A percentile compares a stretch with the other conserved stretches of the same genome.
phyloP scores from a whole-genome alignment of 2,797 vertebrate genomes.

The Lycodopsis pacificus region DNA sequence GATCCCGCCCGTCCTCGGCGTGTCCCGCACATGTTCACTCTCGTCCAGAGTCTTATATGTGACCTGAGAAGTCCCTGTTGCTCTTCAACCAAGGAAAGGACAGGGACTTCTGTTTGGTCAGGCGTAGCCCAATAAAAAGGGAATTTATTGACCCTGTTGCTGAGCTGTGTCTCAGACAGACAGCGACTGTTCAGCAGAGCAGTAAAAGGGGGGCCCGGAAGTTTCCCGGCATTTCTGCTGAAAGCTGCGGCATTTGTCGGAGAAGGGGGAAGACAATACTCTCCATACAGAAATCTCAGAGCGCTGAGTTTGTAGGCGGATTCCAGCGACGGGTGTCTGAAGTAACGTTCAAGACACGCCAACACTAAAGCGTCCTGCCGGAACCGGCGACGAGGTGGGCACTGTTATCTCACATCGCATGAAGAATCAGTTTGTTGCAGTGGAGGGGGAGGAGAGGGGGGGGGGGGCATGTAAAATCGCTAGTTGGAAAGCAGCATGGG shows the following conservation, averaged over 20 bases:
- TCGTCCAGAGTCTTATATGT: conserved; percentile 64
- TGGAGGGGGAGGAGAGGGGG: background rate
- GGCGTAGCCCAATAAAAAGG: conserved; percentile 54
- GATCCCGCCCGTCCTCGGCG: conserved; percentile 51
- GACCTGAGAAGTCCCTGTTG: conserved; percentile 64
- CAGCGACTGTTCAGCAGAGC: conserved; percentile 57
- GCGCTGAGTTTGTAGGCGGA: conserved; percentile 53
- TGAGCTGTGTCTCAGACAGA: conserved; percentile 59
- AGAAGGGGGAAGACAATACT: conserved; percentile 67
- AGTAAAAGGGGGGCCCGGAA: conserved; percentile 49
- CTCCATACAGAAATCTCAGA: conserved; percentile 53
- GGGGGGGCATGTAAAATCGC: conserved; percentile 61
- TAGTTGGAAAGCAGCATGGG: conserved; percentile 74
- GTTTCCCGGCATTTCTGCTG: conserved; percentile 60
- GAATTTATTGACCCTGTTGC: conserved; percentile 65
- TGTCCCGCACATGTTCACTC: conserved; percentile 75
- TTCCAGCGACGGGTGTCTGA: conserved; percentile 48
- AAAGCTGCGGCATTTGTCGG: conserved; percentile 52
- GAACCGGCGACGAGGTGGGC: conserved; percentile 59
- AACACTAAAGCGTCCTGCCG: conserved; percentile 56
- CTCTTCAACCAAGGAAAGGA: conserved; percentile 47
- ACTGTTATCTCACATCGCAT: conserved; percentile 54
- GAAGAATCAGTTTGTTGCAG: conserved; percentile 69
- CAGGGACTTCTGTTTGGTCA: conserved; percentile 64
- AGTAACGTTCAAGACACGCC: conserved; percentile 59